Evolutionary conservation across 2,888 invertebrate species (phyloP).

Genomic region (Folsomia candida): DNA sequence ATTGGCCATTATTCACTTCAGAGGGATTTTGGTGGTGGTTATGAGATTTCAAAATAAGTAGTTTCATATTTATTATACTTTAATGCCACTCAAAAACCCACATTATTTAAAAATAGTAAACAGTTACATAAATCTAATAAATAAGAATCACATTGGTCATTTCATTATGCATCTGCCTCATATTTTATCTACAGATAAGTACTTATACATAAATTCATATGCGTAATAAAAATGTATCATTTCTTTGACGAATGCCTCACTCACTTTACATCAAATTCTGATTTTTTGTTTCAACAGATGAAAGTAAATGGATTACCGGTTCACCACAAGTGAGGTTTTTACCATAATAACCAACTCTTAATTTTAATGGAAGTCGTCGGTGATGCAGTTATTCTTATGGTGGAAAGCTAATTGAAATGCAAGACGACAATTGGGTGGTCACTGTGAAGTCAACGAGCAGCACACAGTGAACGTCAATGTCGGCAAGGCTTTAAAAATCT

Average conservation of each 20-base stretch:
- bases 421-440: conserved; percentile 25
- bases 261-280: not conserved
- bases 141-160: too few species aligned
- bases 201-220: not conserved
- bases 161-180: too few species aligned
- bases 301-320: not conserved
- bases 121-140: too few species aligned
- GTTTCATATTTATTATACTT: too few species aligned
- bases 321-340: not conserved
- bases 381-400: not conserved
- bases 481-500: conserved; percentile 28
- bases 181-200: too few species aligned
- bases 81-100: too few species aligned
- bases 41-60: too few species aligned
- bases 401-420: conserved; percentile 26
- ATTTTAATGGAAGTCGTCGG: not conserved
- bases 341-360: too few species aligned
- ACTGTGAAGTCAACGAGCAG: conserved; percentile 21
- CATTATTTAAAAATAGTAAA: too few species aligned
- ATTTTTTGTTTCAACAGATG: not conserved
- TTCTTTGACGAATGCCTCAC: not conserved
- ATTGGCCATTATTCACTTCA: too few species aligned
- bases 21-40: too few species aligned
- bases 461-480: conserved; percentile 22
- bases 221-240: not conserved